Base-by-base conservation (phyloP, 2,113 vertebrate genomes). In the Toxotes chatareus region DNA sequence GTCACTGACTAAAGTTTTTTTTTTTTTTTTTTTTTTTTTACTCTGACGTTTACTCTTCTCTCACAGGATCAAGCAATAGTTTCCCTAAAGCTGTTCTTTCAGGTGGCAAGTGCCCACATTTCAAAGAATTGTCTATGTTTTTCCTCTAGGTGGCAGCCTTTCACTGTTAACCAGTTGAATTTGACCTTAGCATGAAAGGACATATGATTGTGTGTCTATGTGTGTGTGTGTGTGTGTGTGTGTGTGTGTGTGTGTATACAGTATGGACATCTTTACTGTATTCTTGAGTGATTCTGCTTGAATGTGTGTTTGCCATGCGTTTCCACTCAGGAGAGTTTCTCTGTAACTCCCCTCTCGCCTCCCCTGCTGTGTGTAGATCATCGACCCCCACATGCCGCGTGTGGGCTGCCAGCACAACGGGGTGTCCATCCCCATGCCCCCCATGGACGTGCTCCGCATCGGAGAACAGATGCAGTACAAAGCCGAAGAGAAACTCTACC, bases 381-480 rank as follows among this genome's bases (percentile, higher is more conserved):
- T 99, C 74, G 98, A 99, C 87, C 98, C 98, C 40, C 97, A 98
- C 95, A 99, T 99, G 98, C 97, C 97, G 5, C 96, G 98, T 17
- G 96, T 97, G 92, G 97, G 97, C 76, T 98, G 97, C 89, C 97
- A 99, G 94, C 98, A 98, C 96, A 99, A 99, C 0, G 97, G 98
- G 80, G 98, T 97, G 91, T 97, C 97, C 90, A 99, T 99, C 90
- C 98, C 98, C 4, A 96, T 96, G 83, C 98, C 98, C 14, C 98
- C 98, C 53, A 94, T 97, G 92, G 97, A 98, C 59, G 98, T 99
- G 87, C 95, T 99, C 78, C 96, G 96, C 94, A 95, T 98, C 1
- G 98, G 98, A 73, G 98, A 99, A 85, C 97, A 97, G 95, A 99
- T 99, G 98, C 97, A 99, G 96, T 98, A 96, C 95, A 98, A 97